Evolutionary conservation across 2,888 invertebrate genomes (phyloP).

Genomic region (Barypeithes pellucidus): DNA sequence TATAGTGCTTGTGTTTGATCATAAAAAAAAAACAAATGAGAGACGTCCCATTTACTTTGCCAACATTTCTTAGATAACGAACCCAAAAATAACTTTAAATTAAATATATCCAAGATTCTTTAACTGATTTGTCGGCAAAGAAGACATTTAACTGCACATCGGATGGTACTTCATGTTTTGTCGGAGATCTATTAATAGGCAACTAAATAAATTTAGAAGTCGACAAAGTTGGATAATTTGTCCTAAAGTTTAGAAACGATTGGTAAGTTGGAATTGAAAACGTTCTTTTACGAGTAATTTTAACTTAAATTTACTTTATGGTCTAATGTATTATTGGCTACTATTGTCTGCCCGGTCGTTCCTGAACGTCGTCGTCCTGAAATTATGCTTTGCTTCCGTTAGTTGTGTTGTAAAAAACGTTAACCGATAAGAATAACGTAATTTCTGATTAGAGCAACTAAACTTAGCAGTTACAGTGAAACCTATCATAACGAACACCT

Average conservation of each 20-base stretch:
- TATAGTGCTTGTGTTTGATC: too few species aligned
- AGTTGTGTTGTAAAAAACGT: too few species aligned
- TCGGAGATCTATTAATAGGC: conserved; percentile 1
- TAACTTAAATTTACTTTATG: background rate
- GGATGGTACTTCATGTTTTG: conserved; percentile 13
- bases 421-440: too few species aligned
- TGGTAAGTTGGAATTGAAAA: background rate
- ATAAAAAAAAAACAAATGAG: conserved; percentile 11
- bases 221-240: conserved; percentile 7
- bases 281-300: background rate
- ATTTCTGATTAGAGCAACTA: too few species aligned
- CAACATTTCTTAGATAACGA: conserved; percentile 40
- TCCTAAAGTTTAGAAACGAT: background rate
- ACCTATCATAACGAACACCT: too few species aligned
- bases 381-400: too few species aligned
- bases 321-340: too few species aligned
- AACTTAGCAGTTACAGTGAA: too few species aligned
- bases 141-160: conserved; percentile 36
- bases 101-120: conserved; percentile 33
- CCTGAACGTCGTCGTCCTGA: too few species aligned
- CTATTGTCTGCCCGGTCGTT: too few species aligned
- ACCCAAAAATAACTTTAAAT: conserved; percentile 43
- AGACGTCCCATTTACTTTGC: conserved; percentile 20
- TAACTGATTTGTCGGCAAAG: conserved; percentile 45
- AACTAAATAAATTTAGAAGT: conserved; percentile 7